phyloP scores from a whole-genome alignment of 2,797 vertebrate genomes.

The Sorex maritimensis region DNA sequence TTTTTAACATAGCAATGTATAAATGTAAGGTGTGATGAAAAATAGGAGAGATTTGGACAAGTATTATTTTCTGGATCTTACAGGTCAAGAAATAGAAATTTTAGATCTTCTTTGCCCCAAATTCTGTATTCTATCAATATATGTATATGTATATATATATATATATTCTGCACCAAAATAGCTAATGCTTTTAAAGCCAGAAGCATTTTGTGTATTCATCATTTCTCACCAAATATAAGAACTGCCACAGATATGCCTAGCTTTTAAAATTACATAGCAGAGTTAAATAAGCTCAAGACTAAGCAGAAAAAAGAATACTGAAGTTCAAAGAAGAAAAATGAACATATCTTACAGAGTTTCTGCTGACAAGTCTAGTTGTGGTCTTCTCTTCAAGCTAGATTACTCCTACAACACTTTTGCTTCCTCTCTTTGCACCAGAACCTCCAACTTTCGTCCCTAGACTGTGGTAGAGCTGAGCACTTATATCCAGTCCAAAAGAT shows the following conservation, averaged over 20 bases:
- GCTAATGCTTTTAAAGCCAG: conserved; percentile 74
- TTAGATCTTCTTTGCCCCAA: conserved; percentile 52
- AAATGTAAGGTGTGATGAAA: conserved; percentile 39
- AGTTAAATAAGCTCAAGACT: conserved; percentile 71
- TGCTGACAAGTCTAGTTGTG: conserved; percentile 32
- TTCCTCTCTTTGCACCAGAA: background rate
- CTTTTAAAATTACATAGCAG: conserved; percentile 74
- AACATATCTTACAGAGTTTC: background rate
- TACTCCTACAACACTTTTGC: background rate
- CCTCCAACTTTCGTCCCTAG: background rate
- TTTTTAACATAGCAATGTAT: background rate
- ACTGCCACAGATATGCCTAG: conserved; percentile 73
- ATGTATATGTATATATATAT: background rate
- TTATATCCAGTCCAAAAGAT: background rate
- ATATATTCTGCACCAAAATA: conserved; percentile 58
- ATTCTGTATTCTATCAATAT: conserved; percentile 62
- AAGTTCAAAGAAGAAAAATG: conserved; percentile 62
- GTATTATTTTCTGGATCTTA: background rate
- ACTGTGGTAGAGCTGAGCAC: background rate
- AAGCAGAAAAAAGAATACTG: conserved; percentile 67
- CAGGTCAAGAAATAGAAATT: conserved; percentile 63
- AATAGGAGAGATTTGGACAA: background rate
- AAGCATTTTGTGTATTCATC: conserved; percentile 75
- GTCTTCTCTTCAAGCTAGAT: background rate
- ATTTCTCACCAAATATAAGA: conserved; percentile 75